Conservation (phyloP, 2,797 vertebrate genomes). For the Dicrostonyx torquatus region DNA sequence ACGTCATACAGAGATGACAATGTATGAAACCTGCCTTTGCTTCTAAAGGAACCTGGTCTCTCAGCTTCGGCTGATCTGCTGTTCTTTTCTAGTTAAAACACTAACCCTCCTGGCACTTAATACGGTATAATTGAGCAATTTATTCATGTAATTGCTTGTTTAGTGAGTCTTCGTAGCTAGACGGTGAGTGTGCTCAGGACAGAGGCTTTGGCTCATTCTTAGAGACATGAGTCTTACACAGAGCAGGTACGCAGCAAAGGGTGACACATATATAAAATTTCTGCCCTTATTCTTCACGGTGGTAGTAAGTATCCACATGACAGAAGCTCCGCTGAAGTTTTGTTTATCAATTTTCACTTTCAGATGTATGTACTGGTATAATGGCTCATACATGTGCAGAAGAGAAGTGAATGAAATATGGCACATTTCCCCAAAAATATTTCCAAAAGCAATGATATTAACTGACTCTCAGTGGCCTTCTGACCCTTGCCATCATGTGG, state of each 20-base stretch:
- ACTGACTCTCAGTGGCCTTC: neutral
- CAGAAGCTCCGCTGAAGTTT: neutral
- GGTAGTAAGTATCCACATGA: neutral
- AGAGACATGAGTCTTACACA: neutral
- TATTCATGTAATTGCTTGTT: constrained; percentile 49
- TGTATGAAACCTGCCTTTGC: constrained; percentile 20
- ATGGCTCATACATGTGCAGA: constrained; percentile 24
- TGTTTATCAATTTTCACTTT: constrained; percentile 14
- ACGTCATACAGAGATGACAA: neutral
- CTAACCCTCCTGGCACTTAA: neutral
- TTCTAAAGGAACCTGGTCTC: neutral
- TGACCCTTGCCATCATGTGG: constrained; percentile 4
- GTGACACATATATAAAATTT: neutral
- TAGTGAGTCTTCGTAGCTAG: neutral
- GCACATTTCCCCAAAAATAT: constrained; percentile 14
- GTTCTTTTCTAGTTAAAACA: constrained; percentile 19
- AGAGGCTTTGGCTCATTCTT: neutral
- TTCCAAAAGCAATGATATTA: constrained; percentile 51
- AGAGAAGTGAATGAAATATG: constrained; percentile 4
- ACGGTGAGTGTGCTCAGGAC: neutral
- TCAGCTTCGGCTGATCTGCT: neutral
- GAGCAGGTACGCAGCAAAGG: neutral
- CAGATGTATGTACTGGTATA: neutral
- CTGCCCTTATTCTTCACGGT: neutral
- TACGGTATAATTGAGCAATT: neutral